Conservation (phyloP, 2,888 invertebrate genomes). For the Slavum lentiscoides region DNA sequence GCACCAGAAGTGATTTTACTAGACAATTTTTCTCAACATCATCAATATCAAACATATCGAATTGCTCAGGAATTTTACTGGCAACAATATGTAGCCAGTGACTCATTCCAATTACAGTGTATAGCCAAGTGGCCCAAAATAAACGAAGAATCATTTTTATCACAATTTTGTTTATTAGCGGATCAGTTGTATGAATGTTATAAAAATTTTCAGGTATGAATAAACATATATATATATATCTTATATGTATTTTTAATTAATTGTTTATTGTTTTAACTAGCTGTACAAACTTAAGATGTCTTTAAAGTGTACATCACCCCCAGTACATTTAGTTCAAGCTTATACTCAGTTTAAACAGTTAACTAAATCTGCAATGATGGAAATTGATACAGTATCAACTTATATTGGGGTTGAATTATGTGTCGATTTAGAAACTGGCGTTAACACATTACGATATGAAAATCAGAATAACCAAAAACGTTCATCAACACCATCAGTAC, state of each 20-base stretch:
- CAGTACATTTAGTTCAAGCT: background rate
- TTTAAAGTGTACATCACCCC: slow-evolving; percentile 19
- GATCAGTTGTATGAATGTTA: slow-evolving; percentile 43
- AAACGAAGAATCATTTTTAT: background rate
- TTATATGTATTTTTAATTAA: background rate
- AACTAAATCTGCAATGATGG: background rate
- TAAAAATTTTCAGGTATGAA: slow-evolving; percentile 32
- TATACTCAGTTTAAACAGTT: slow-evolving; percentile 35
- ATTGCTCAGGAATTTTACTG: slow-evolving; percentile 24
- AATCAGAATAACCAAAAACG: background rate
- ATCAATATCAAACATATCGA: background rate
- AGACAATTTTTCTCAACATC: background rate
- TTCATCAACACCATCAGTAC: background rate
- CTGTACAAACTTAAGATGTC: slow-evolving; percentile 44
- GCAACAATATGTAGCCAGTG: slow-evolving; percentile 39
- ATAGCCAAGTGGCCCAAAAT: slow-evolving; percentile 28
- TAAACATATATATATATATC: background rate
- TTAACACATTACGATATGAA: background rate
- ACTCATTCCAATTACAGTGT: slow-evolving; percentile 16
- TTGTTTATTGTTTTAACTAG: background rate
- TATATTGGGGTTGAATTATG: slow-evolving; percentile 18
- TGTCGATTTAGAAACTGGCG: background rate
- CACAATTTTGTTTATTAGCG: slow-evolving; percentile 33
- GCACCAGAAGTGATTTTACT: slow-evolving; percentile 35
- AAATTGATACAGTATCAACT: background rate